These are phyloP conservation scores for Gortyna flavago DNA, from an alignment of 2,888 invertebrate species.

Conservation along the genomic window DNA sequence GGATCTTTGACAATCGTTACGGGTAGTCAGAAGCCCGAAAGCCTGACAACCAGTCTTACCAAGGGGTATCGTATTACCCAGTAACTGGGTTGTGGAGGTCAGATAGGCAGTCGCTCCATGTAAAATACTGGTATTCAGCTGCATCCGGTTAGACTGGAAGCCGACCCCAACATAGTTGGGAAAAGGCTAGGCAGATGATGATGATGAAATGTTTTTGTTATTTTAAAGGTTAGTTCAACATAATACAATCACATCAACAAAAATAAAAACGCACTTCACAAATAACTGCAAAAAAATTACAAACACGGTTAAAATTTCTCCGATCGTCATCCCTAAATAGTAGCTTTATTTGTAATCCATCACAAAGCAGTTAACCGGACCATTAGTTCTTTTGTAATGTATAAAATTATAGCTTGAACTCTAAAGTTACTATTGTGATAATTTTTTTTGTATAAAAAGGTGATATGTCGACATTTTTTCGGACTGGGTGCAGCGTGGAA, in stretches of 20 bases:
- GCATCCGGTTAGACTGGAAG: too few species aligned
- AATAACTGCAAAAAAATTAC: conserved; percentile 48
- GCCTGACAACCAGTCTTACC: too few species aligned
- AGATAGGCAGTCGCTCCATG: too few species aligned
- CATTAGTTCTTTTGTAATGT: conserved; percentile 83
- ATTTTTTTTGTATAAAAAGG: conserved; percentile 50
- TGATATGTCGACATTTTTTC: conserved; percentile 71
- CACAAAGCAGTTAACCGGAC: conserved; percentile 83
- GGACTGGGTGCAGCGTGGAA: conserved; percentile 74
- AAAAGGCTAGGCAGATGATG: too few species aligned
- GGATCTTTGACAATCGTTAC: too few species aligned
- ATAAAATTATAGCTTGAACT: conserved; percentile 67
- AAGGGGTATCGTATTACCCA: too few species aligned
- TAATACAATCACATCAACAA: background rate
- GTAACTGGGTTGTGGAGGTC: too few species aligned
- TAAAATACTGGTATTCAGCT: too few species aligned
- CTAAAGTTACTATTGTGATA: conserved; percentile 60
- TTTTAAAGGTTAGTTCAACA: background rate
- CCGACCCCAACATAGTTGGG: too few species aligned
- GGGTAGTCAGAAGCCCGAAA: too few species aligned
- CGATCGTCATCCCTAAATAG: conserved; percentile 58
- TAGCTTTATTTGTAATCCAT: conserved; percentile 75
- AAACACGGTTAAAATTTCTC: conserved; percentile 45
- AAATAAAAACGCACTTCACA: conserved; percentile 34
- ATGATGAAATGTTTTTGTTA: too few species aligned